These are phyloP conservation scores for Alloscopus bannaensis DNA, from an alignment of 2,888 invertebrate genomes.

Conservation along the genomic window DNA sequence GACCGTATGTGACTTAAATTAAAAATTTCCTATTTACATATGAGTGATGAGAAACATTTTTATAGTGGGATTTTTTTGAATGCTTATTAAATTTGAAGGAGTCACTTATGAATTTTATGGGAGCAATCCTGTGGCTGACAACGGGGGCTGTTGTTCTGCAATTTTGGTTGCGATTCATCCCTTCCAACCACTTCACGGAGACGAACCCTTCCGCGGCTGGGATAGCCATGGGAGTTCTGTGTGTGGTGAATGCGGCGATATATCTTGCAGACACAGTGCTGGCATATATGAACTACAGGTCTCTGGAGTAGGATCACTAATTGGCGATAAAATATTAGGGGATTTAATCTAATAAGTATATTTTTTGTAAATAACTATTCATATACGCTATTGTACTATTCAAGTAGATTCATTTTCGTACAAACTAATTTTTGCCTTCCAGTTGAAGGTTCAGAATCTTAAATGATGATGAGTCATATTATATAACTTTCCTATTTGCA, in stretches of 20 bases:
- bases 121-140: slow-evolving; percentile 89
- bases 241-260: slow-evolving; percentile 86
- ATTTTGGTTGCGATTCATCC: slow-evolving; percentile 90
- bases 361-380: neutral
- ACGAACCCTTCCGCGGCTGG: slow-evolving; percentile 87
- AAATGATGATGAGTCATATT: neutral
- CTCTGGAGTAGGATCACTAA: slow-evolving; percentile 31
- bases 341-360: neutral
- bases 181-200: slow-evolving; percentile 85
- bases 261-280: slow-evolving; percentile 88
- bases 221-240: slow-evolving; percentile 86
- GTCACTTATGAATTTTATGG: slow-evolving; percentile 91
- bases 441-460: neutral
- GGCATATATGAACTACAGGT: slow-evolving; percentile 82
- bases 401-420: neutral
- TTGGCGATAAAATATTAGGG: too few species aligned
- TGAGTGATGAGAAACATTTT: neutral
- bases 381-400: neutral
- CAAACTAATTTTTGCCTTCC: neutral
- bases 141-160: slow-evolving; percentile 91
- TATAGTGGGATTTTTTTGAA: slow-evolving; percentile 29
- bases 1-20: slow-evolving; percentile 75
- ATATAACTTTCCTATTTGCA: neutral
- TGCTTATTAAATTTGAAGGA: slow-evolving; percentile 81
- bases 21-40: too few species aligned